Percentiles rank a stretch among this genome's conserved stretches.
Evolutionary conservation across 2,888 invertebrate species (phyloP).

Genomic region (Sympetrum striolatum): DNA sequence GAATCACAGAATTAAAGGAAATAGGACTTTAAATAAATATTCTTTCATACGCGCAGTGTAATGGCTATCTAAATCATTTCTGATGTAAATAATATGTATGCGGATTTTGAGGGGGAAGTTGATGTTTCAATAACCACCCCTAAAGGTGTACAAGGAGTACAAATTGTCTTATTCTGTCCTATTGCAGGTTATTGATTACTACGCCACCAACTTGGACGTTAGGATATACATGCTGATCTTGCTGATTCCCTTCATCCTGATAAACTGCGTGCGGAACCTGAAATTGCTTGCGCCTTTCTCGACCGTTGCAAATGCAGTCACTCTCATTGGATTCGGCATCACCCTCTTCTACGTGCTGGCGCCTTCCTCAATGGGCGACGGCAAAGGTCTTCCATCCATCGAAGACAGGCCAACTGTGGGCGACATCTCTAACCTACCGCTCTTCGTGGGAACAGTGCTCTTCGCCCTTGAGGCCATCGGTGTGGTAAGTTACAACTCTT

Average conservation of each 20-base stretch:
- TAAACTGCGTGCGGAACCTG: slow-evolving; percentile 84
- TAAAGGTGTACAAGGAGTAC: too few relatives aligned
- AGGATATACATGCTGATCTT: slow-evolving; percentile 54
- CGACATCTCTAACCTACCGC: slow-evolving; percentile 74
- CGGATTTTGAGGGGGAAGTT: too few relatives aligned
- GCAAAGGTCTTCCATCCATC: slow-evolving; percentile 67
- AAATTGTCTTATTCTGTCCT: too few relatives aligned
- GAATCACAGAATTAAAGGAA: too few relatives aligned
- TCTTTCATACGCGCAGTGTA: too few relatives aligned
- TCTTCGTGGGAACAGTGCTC: slow-evolving; percentile 95
- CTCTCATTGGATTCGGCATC: slow-evolving; percentile 82
- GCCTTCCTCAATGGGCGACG: slow-evolving; percentile 16
- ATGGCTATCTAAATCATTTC: too few relatives aligned
- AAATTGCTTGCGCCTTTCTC: slow-evolving; percentile 91
- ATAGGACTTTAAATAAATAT: too few relatives aligned
- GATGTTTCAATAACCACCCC: too few relatives aligned
- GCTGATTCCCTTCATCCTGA: slow-evolving; percentile 67
- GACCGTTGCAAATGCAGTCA: slow-evolving; percentile 84
- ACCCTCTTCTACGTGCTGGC: slow-evolving; percentile 86
- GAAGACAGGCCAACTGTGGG: slow-evolving; percentile 71
- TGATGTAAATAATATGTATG: too few relatives aligned
- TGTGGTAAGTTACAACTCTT: slow-evolving; percentile 68
- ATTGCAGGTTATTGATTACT: slow-evolving; percentile 60
- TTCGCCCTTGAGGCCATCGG: slow-evolving; percentile 96
- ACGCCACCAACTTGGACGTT: slow-evolving; percentile 58